Base-by-base conservation (phyloP, 1,140 invertebrate genomes). In the Sitophilus oryzae region DNA sequence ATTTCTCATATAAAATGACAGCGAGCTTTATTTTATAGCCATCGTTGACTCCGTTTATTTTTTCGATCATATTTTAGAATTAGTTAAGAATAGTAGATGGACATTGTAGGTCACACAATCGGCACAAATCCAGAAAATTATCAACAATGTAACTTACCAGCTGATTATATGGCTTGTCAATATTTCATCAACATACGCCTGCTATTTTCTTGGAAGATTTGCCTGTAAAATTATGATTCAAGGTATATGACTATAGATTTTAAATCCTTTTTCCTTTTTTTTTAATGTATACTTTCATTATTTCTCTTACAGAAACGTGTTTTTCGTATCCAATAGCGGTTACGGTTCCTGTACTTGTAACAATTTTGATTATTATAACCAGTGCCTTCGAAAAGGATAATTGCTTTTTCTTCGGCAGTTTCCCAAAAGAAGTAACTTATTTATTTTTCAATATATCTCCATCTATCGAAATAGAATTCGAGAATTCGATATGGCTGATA, bases 141-240 rank as follows among this genome's bases (percentile, higher is more conserved):
- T n/a, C n/a, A n/a, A n/a, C n/a, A n/a, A n/a, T n/a, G n/a, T n/a
- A n/a, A n/a, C n/a, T n/a, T n/a, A n/a, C n/a, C n/a, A n/a, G n/a
- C n/a, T n/a, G n/a, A n/a, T n/a, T n/a, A n/a, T n/a, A n/a, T n/a
- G n/a, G n/a, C n/a, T n/a, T n/a, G n/a, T 84, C 46, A 86, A 90
- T 65, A 75, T 82, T 19, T 41, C 75, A 4, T 74, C 80, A 0
- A 77, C 83, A n/a, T 81, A 85, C 55, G 57, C 85, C 9, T 81
- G 81, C 62, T 90, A 89, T 64, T 77, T 82, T 56, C 81, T 85
- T 61, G 82, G 80, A 20, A 89, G 88, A 77, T 89, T 89, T 62
- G 80, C 88, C 6, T 89, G 86, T 70, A 88, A 88, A 76, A 87
- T 91, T 52, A 79, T 86, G 66, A 89, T 91, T 68, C 88, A 91